A percentile compares a stretch with the other conserved stretches of the same genome.
Evolutionary conservation across 2,888 invertebrate genomes (phyloP).

Genomic region (Mamestra brassicae): DNA sequence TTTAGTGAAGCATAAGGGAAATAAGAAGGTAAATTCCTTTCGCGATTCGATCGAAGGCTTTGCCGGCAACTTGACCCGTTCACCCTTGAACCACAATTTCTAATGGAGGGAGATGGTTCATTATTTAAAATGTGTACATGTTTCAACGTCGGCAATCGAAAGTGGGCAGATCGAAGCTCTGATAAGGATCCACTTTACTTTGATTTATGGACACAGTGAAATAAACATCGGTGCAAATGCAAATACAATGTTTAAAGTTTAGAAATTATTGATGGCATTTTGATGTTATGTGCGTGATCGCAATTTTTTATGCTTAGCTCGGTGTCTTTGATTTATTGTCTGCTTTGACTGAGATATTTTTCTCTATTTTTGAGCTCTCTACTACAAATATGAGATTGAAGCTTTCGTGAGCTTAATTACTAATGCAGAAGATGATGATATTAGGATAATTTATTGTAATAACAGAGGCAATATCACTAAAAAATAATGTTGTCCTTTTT

Average conservation of each 20-base stretch:
- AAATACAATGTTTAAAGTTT: conserved; percentile 35
- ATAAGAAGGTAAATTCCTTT: conserved; percentile 63
- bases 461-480: neutral
- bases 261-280: conserved; percentile 48
- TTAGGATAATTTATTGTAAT: too few relatives aligned
- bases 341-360: neutral
- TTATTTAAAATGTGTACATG: conserved; percentile 60
- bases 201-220: conserved; percentile 60
- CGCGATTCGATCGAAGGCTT: conserved; percentile 50
- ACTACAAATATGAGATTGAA: neutral
- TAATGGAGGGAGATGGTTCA: conserved; percentile 70
- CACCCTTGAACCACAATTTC: conserved; percentile 78
- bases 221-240: conserved; percentile 52
- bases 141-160: conserved; percentile 61
- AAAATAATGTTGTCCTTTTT: neutral
- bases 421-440: neutral
- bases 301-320: conserved; percentile 10
- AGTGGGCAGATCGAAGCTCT: conserved; percentile 54
- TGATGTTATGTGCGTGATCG: conserved; percentile 34
- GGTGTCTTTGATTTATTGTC: conserved; percentile 5
- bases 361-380: neutral
- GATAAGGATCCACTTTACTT: conserved; percentile 57
- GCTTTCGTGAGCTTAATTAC: neutral
- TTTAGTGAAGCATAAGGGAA: conserved; percentile 60
- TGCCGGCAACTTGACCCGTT: conserved; percentile 61